phyloP scores from a whole-genome alignment of 2,797 vertebrate genomes.

The Alectoris magna region DNA sequence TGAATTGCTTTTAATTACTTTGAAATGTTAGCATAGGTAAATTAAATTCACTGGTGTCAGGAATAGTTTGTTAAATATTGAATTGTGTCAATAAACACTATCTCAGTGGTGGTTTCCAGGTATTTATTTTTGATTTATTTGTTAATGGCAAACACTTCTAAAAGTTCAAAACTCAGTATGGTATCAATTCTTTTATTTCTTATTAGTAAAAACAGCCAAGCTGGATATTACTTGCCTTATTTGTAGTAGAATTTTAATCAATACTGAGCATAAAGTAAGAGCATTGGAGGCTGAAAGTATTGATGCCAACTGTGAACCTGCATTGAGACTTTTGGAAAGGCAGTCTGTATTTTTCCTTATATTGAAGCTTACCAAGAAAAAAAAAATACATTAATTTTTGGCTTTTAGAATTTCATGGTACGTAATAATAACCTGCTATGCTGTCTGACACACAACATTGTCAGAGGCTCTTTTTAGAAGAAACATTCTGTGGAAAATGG shows the following conservation, averaged over 20 bases:
- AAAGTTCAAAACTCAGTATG: not conserved
- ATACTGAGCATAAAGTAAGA: not conserved
- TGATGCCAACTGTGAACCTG: not conserved
- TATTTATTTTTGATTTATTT: not conserved
- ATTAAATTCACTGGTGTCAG: not conserved
- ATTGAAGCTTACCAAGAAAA: not conserved
- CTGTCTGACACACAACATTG: not conserved
- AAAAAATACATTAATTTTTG: not conserved
- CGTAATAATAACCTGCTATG: not conserved
- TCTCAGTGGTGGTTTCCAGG: not conserved
- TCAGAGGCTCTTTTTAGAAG: not conserved
- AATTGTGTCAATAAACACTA: not conserved
- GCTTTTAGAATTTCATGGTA: not conserved
- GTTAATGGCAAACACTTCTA: not conserved
- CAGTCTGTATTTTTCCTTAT: not conserved
- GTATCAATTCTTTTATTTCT: not conserved
- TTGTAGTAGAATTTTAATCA: not conserved
- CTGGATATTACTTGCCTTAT: not conserved
- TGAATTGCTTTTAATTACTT: not conserved
- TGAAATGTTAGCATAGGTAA: not conserved
- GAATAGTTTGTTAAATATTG: not conserved
- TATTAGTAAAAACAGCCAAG: not conserved
- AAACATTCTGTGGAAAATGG: not conserved
- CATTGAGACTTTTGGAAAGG: not conserved
- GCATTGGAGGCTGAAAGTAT: not conserved